A percentile compares a stretch with the other conserved stretches of the same genome.
These are phyloP conservation scores for Xenopus borealis DNA, from an alignment of 2,113 vertebrate genomes.

Conservation along the genomic window DNA sequence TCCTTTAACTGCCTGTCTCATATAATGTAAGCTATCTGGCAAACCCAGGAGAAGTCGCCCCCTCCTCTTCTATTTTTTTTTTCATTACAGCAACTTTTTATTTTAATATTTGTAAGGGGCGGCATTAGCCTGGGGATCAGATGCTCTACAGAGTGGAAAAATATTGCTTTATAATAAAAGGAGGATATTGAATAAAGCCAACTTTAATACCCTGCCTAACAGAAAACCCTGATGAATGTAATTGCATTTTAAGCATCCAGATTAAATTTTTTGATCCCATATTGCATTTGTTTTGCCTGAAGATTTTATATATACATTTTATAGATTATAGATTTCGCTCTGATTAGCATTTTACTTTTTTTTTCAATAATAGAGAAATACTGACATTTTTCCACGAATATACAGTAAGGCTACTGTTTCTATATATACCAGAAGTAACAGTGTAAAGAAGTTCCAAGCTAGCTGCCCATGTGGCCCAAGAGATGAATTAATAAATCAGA, in stretches of 20 bases:
- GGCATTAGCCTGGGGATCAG: constrained; percentile 73
- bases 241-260: constrained; percentile 79
- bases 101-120: constrained; percentile 55
- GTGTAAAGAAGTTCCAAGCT: no score
- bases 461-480: no score
- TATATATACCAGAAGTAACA: no score
- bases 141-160: constrained; percentile 73
- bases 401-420: no score
- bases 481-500: no score
- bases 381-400: no score
- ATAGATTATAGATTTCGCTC: no score
- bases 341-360: background rate
- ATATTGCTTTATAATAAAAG: constrained; percentile 76
- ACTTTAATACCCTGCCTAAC: constrained; percentile 69
- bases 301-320: constrained; percentile 43
- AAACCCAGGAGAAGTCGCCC: background rate
- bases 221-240: constrained; percentile 77
- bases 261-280: constrained; percentile 80
- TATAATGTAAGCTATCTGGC: constrained; percentile 12
- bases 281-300: constrained; percentile 78
- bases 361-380: background rate
- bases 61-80: constrained; percentile 22
- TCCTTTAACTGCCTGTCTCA: background rate
- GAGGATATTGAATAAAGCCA: constrained; percentile 76
- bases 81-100: constrained; percentile 49